phyloP scores from a whole-genome alignment of 2,888 invertebrate species.

The Vesta saturnalis region DNA sequence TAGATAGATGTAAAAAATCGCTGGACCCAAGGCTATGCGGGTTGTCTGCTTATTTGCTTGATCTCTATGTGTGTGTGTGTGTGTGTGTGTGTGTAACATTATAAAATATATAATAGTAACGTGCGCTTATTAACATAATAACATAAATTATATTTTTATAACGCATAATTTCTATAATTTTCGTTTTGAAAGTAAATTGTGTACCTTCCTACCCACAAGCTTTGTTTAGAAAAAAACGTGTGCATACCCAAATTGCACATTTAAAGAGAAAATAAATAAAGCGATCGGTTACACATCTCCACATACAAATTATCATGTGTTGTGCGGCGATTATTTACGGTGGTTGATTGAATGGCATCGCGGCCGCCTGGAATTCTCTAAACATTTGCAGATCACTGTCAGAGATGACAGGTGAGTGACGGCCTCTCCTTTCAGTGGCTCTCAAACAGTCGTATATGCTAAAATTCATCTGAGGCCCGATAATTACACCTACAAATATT shows the following conservation, averaged over 20 bases:
- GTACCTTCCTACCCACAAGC: neutral
- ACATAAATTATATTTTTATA: conserved; percentile 62
- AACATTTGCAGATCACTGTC: conserved; percentile 52
- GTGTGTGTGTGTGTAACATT: conserved; percentile 50
- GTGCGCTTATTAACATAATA: conserved; percentile 60
- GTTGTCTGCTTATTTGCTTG: conserved; percentile 33
- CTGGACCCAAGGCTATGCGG: conserved; percentile 54
- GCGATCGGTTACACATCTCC: conserved; percentile 35
- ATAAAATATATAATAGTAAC: conserved; percentile 44
- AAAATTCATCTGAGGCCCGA: conserved; percentile 21
- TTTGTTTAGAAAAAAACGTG: conserved; percentile 16
- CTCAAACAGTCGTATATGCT: conserved; percentile 43
- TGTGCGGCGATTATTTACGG: conserved; percentile 45
- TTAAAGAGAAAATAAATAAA: conserved; percentile 32
- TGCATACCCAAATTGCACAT: conserved; percentile 27
- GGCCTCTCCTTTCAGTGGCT: conserved; percentile 44
- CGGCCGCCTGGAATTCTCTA: conserved; percentile 48
- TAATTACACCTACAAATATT: neutral
- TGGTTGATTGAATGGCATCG: conserved; percentile 45
- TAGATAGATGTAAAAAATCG: conserved; percentile 51
- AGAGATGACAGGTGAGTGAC: conserved; percentile 50
- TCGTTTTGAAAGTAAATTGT: conserved; percentile 18
- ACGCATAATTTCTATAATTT: conserved; percentile 52
- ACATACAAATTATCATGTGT: conserved; percentile 39
- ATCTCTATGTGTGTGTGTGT: conserved; percentile 25